Base-by-base conservation (phyloP, 1,140 invertebrate species). In the Drosophila murphyi region DNA sequence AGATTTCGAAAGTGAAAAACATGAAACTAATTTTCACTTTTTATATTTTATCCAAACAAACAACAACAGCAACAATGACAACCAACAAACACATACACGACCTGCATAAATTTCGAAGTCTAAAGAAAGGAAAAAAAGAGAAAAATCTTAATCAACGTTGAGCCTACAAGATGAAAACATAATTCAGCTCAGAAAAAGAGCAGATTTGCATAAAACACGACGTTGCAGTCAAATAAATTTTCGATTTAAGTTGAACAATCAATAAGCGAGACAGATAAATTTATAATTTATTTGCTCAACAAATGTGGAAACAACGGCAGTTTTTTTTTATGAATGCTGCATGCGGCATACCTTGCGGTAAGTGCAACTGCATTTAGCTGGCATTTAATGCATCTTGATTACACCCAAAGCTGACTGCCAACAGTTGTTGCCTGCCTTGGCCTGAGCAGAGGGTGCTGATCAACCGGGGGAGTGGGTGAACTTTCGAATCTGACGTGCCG, bases 191-290 rank as follows among this genome's bases (percentile, higher is more conserved):
- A 72, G 3, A 43, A 43, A 39, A 73, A 56, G 20, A 20, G n/a
- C 39, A 68, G 76, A 88, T 87, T 87, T 87, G 82, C 82, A 87
- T 87, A 87, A 83, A 87, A 87, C 82, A 87, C 69, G 69, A 47
- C 67, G 76, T 74, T 87, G 85, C 76, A 77, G 82, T 88, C 82
- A 79, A 75, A 87, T 87, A 87, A 88, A 87, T 87, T 82, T 82
- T 79, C 67, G 51, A 52, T 50, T 67, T 50, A 64, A 72, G 41
- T 50, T 32, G 48, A 63, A 52, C 39, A 78, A 20, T 63, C 54
- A 55, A 69, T 68, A 73, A 54, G 60, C 51, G 43, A 20, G 20
- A 70, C 50, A 88, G 82, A 87, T 87, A 87, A 77, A 52, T 83
- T 59, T 65, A 77, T 88, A 88, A 87, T 88, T 87, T 87, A 87